A percentile compares a stretch with the other conserved stretches of the same genome.
Evolutionary conservation across 2,113 vertebrate genomes (phyloP).

Genomic region (Phyllopteryx taeniolatus): DNA sequence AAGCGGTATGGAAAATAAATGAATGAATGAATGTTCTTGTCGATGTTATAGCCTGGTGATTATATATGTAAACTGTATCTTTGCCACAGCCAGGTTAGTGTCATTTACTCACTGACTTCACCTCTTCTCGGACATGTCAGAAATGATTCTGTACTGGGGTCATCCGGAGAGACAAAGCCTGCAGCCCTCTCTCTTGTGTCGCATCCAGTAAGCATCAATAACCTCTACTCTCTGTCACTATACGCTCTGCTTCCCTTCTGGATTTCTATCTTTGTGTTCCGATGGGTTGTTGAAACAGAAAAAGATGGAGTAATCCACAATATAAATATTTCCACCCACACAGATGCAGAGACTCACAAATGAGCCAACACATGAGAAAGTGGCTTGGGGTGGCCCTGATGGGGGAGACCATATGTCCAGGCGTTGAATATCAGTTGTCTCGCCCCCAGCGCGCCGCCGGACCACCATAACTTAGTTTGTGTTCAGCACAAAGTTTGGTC

Average conservation of each 20-base stretch:
- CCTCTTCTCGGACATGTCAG: slow-evolving; percentile 64
- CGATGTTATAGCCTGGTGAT: background rate
- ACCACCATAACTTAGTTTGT: slow-evolving; percentile 84
- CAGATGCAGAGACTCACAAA: slow-evolving; percentile 27
- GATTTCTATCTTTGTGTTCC: slow-evolving; percentile 36
- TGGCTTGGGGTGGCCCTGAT: slow-evolving; percentile 64
- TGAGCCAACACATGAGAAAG: slow-evolving; percentile 67
- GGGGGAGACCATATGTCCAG: slow-evolving; percentile 69
- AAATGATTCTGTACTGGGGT: slow-evolving; percentile 64
- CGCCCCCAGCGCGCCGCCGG: slow-evolving; percentile 69
- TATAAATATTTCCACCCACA: slow-evolving; percentile 42
- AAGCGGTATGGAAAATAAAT: too few species aligned
- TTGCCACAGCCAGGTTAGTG: slow-evolving; percentile 44
- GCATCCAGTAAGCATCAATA: slow-evolving; percentile 64
- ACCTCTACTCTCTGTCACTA: slow-evolving; percentile 10
- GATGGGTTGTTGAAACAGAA: slow-evolving; percentile 29
- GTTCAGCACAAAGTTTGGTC: slow-evolving; percentile 84
- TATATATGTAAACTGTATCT: background rate
- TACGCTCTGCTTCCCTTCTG: slow-evolving; percentile 24
- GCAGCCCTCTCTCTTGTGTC: slow-evolving; percentile 65
- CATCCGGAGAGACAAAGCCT: slow-evolving; percentile 68
- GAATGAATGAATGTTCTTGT: too few species aligned
- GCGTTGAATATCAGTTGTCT: slow-evolving; percentile 75
- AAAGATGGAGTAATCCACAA: slow-evolving; percentile 3
- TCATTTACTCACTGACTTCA: slow-evolving; percentile 67